Base-by-base conservation (phyloP, 2,888 invertebrate species). In the Trissolcus brochymenae region DNA sequence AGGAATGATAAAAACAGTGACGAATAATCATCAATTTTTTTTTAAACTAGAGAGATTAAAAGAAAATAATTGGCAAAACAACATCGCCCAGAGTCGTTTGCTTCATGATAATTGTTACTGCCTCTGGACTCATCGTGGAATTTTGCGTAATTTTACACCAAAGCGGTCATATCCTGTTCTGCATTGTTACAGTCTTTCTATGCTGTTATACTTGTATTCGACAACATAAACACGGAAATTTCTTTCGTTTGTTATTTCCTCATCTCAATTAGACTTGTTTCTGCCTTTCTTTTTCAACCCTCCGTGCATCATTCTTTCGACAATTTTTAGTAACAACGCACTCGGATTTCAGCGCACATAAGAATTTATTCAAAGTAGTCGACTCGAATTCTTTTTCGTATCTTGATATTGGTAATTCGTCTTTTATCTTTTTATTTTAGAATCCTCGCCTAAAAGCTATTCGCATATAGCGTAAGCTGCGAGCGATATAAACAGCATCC, bases 131-230 rank as follows among this genome's bases (percentile, higher is more conserved):
- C 62, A 43, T 66, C 78, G 80, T 40, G 81, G 83, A 86, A 86
- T 87, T 86, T 83, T 82, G 50, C 83, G 80, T 84, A 84, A 84
- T 85, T 84, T 83, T 71, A 56, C 53, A 55, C 64, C 59, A 53
- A 71, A 70, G 62, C 50, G 65, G 53, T 76, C 75, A 70, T 62
- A 68, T 62, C 73, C 67, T 62, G 66, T 80, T 66, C 43, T n/a
- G 19, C 57, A 73, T 61, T 66, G 46, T 67, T 65, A 61, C 56
- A 62, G 57, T 74, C 74, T 79, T 73, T 60, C 71, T 61, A 65
- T 68, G 60, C 53, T 56, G 61, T 57, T 60, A 60, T 60, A 60
- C 51, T 60, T 43, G 56, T 57, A 46, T 21, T 50, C 51, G 19
- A 51, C 13, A 62, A 46, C 43, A 50, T 11, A 17, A 41, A 61